A percentile compares a stretch with the other conserved stretches of the same genome.
Evolutionary conservation across 2,113 vertebrate species (phyloP).

Genomic region (Petroica traversi): DNA sequence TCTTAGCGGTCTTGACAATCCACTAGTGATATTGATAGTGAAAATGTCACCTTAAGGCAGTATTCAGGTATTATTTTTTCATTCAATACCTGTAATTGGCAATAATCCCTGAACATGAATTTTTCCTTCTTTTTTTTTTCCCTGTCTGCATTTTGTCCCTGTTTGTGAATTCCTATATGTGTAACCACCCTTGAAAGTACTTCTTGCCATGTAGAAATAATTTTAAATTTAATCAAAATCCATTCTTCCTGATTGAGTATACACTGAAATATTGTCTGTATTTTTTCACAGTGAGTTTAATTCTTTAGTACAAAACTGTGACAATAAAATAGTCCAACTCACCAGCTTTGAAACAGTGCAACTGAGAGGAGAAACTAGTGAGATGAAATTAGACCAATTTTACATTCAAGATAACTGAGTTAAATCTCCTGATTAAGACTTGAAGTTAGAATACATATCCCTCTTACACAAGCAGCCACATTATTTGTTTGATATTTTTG

Average conservation of each 20-base stretch:
- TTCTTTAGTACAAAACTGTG: neutral
- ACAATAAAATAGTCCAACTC: neutral
- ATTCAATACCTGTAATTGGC: neutral
- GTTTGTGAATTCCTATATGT: neutral
- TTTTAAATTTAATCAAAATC: neutral
- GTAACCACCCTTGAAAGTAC: neutral
- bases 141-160: neutral
- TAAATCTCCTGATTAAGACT: neutral
- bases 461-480: neutral
- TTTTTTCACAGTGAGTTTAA: constrained; percentile 5
- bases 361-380: neutral
- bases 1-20: neutral
- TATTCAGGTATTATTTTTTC: neutral
- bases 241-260: neutral
- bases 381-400: neutral
- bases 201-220: neutral
- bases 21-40: neutral
- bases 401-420: neutral
- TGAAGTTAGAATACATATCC: neutral
- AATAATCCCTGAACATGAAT: fast-evolving
- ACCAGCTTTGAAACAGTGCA: neutral
- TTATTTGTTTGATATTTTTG: neutral
- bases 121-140: neutral
- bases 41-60: neutral
- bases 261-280: neutral